Conservation (phyloP, 1,140 invertebrate species). For the Cherax quadricarinatus region DNA sequence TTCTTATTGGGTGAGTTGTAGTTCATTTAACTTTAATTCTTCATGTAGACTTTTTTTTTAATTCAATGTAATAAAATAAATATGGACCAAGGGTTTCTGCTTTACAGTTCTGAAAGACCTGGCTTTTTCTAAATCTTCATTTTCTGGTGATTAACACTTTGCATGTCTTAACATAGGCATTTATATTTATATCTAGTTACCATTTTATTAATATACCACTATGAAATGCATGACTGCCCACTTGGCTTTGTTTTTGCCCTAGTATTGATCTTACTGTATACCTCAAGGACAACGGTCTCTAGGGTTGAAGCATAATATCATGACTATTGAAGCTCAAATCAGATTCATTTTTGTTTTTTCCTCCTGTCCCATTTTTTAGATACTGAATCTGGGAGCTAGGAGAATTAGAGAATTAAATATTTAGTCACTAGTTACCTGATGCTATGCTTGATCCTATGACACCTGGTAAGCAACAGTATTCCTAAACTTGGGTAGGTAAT, state of each 20-base stretch:
- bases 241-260: not conserved
- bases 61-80: too few relatives aligned
- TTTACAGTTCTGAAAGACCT: not conserved
- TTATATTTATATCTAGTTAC: not conserved
- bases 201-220: not conserved
- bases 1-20: too few relatives aligned
- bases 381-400: not conserved
- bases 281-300: not conserved
- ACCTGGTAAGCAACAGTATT: conserved; percentile 1
- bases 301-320: conserved; percentile 5
- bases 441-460: not conserved
- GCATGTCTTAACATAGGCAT: not conserved
- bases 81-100: too few relatives aligned
- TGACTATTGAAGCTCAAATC: not conserved
- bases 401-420: not conserved
- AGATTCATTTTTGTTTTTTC: not conserved
- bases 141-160: not conserved
- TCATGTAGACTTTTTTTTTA: too few relatives aligned
- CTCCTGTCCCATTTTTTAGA: not conserved
- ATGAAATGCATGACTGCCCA: conserved; percentile 13
- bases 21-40: too few relatives aligned
- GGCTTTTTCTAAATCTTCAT: not conserved
- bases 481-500: not conserved
- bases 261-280: not conserved
- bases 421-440: not conserved